Evolutionary conservation across 2,888 invertebrate species (phyloP), one percentile per base, ranked within the genome.

Genomic region (Acrobasis suavella): DNA sequence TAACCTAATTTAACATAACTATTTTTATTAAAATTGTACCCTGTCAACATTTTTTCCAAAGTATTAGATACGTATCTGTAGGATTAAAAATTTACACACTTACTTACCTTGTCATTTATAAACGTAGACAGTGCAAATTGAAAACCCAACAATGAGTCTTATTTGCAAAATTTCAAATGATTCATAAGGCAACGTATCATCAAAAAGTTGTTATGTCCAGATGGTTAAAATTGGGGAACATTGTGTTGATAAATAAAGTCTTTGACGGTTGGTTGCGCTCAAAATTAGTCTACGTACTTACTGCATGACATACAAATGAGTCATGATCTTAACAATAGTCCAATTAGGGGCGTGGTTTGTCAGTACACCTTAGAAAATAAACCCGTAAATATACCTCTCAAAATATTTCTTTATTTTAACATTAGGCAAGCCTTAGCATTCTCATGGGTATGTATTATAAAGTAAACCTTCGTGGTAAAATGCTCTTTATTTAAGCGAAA

Each of bases 221-320:
- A 56, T 17, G 17, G 16, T 14, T 12, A 17, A 17, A 56, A 56
- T 56, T 42, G 42, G 56, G 39, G 10, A 52, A 17, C 42, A 56
- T 56, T 56, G 56, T 56, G 56, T 56, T 10, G 42, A 56, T 42
- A 56, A 38, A 55, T 55, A 16, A 56, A 56, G 42, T 55, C 56
- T 56, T 56, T 56, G 56, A 22, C 56, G 56, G 42, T 56, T 17
- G 42, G 56, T 56, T 56, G 56, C 42, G 17, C 39, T 55, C 16
- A 10, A 38, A 55, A 55, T 55, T 38, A 55, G 38, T 55, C 16
- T 55, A 38, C 10, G 15, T 55, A 55, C 38, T 37, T 52, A 52
- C 22, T 1, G 14, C n/a, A 46, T 46, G 46, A 14, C 46, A 46
- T n/a, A 52, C 52, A 22, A 12, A 54, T 54, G 54, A 54, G 15